phyloP scores from a whole-genome alignment of 1,140 invertebrate species.

The Frieseomelitta varia region DNA sequence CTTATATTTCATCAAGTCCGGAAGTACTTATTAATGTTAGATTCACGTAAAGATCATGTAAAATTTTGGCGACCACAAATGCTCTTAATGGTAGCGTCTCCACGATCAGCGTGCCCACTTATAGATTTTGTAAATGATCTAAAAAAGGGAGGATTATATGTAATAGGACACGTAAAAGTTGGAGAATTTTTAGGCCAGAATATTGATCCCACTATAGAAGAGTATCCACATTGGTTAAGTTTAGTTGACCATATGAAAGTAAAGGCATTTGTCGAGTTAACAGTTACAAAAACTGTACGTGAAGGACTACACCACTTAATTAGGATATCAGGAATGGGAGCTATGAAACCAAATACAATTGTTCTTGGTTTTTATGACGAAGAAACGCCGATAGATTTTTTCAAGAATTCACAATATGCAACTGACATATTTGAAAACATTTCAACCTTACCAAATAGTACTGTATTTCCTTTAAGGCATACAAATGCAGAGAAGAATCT shows the following conservation, averaged over 20 bases:
- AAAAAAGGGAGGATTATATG: conserved; percentile 98
- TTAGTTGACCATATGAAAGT: conserved; percentile 94
- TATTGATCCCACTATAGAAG: conserved; percentile 88
- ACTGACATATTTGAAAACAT: conserved; percentile 77
- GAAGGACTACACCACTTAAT: conserved; percentile 96
- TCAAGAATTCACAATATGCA: conserved; percentile 81
- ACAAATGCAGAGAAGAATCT: conserved; percentile 70
- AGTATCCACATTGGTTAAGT: conserved; percentile 93
- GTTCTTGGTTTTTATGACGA: conserved; percentile 94
- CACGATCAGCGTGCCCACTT: conserved; percentile 93
- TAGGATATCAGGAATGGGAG: conserved; percentile 96
- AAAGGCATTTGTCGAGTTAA: conserved; percentile 98
- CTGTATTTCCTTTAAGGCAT: conserved; percentile 79
- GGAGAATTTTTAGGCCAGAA: conserved; percentile 84
- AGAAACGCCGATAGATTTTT: conserved; percentile 88
- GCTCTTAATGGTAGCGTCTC: conserved; percentile 94
- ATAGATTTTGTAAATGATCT: conserved; percentile 99
- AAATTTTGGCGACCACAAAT: conserved; percentile 99
- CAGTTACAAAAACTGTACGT: conserved; percentile 91
- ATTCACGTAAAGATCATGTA: conserved; percentile 98
- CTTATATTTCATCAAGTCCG: conserved; percentile 99
- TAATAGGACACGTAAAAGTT: conserved; percentile 95
- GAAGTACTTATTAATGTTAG: conserved; percentile 97
- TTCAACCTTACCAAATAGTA: conserved; percentile 67
- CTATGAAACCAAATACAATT: conserved; percentile 99